phyloP scores from a whole-genome alignment of 2,797 vertebrate genomes.

The Myotis pilosus region DNA sequence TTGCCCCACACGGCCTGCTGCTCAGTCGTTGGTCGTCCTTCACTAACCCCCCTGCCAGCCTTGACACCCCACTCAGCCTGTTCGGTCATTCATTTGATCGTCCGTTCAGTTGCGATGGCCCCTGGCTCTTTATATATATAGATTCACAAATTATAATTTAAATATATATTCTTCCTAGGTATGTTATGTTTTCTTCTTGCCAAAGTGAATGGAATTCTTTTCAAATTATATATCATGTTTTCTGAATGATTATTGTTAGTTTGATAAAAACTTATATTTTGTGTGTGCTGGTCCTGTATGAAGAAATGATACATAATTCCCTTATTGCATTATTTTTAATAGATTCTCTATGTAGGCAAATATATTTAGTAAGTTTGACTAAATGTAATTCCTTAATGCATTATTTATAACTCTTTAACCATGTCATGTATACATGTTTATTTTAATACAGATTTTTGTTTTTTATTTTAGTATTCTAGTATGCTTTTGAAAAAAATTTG shows the following conservation, averaged over 20 bases:
- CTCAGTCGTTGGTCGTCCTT: no score
- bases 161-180: not conserved
- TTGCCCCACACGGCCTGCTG: no score
- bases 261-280: not conserved
- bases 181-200: not conserved
- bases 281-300: not conserved
- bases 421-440: not conserved
- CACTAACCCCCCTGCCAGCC: no score
- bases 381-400: not conserved
- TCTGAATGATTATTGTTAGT: not conserved
- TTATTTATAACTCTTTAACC: not conserved
- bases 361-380: not conserved
- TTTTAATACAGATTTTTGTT: not conserved
- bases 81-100: no score
- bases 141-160: not conserved
- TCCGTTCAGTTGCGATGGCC: rapidly evolving
- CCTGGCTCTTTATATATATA: no score
- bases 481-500: not conserved
- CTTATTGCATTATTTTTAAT: not conserved
- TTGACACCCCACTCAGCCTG: no score
- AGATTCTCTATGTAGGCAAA: not conserved
- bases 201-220: not conserved
- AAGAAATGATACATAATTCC: not conserved
- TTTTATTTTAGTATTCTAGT: not conserved
- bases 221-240: not conserved